Percentiles rank a stretch among this genome's conserved stretches.
Evolutionary conservation across 2,113 vertebrate genomes (phyloP).

Genomic region (Pontoporia blainvillei): DNA sequence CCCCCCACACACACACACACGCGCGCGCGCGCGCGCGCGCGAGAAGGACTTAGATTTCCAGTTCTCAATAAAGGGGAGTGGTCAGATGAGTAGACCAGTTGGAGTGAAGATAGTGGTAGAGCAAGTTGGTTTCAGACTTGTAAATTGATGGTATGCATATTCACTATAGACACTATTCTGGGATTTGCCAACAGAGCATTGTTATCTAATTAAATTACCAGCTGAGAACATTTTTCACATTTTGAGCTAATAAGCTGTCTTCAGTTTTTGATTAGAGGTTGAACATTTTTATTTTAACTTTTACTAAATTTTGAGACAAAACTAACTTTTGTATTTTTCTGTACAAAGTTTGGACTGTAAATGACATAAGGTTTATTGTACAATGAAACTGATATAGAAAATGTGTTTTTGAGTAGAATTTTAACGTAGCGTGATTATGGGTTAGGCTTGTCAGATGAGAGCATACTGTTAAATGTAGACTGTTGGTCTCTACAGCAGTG

Average conservation of each 20-base stretch:
- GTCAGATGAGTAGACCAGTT: background rate
- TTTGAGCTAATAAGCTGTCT: constrained; percentile 16
- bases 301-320: constrained; percentile 20
- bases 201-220: background rate
- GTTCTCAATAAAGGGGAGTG: background rate
- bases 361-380: background rate
- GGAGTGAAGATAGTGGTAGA: background rate
- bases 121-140: background rate
- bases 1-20: too few species aligned
- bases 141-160: background rate
- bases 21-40: too few species aligned
- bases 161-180: background rate
- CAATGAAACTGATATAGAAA: background rate
- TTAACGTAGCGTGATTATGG: constrained; percentile 10
- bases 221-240: background rate
- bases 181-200: background rate
- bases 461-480: background rate
- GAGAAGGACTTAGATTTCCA: background rate
- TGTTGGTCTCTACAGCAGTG: background rate
- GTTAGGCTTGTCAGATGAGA: background rate
- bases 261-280: background rate
- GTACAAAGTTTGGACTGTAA: background rate
- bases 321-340: background rate
- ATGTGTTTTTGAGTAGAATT: constrained; percentile 9
- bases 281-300: constrained; percentile 1